A percentile compares a stretch with the other conserved stretches of the same genome.
These are phyloP conservation scores for Anoplius nigerrimus DNA, from an alignment of 2,888 invertebrate species.

Conservation along the genomic window DNA sequence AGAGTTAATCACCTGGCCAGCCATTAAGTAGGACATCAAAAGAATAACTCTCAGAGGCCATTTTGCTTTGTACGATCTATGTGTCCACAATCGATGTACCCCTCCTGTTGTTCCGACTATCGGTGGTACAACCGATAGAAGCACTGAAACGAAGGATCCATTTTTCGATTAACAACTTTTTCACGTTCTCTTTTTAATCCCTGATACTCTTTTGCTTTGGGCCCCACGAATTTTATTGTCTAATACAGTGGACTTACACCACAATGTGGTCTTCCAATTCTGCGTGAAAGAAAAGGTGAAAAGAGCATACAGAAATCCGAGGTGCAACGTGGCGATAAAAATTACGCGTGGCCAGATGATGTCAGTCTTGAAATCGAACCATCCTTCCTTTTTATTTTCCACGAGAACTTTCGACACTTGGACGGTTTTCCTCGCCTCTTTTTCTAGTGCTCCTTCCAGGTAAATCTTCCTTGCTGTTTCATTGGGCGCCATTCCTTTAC, in stretches of 20 bases:
- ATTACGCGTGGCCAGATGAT: neutral
- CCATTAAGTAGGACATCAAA: constrained; percentile 79
- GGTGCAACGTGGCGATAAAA: neutral
- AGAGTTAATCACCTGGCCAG: constrained; percentile 79
- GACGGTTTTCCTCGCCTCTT: too few relatives aligned
- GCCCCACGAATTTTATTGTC: too few relatives aligned
- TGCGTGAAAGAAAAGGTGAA: neutral
- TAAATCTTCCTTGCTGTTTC: too few relatives aligned
- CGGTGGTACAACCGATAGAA: too few relatives aligned
- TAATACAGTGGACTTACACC: neutral
- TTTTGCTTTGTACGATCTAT: constrained; percentile 82
- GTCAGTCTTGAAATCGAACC: neutral
- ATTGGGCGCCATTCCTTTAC: too few relatives aligned
- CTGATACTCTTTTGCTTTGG: too few relatives aligned
- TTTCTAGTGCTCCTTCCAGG: too few relatives aligned
- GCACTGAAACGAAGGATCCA: too few relatives aligned
- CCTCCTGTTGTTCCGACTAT: constrained; percentile 83
- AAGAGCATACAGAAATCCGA: neutral
- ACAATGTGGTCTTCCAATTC: neutral
- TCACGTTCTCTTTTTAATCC: too few relatives aligned
- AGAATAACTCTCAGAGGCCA: constrained; percentile 79
- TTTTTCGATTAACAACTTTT: too few relatives aligned
- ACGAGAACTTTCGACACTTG: too few relatives aligned
- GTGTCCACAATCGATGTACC: constrained; percentile 82
- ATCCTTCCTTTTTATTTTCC: too few relatives aligned